phyloP scores from a whole-genome alignment of 2,113 vertebrate species.

The Myotis yumanensis region DNA sequence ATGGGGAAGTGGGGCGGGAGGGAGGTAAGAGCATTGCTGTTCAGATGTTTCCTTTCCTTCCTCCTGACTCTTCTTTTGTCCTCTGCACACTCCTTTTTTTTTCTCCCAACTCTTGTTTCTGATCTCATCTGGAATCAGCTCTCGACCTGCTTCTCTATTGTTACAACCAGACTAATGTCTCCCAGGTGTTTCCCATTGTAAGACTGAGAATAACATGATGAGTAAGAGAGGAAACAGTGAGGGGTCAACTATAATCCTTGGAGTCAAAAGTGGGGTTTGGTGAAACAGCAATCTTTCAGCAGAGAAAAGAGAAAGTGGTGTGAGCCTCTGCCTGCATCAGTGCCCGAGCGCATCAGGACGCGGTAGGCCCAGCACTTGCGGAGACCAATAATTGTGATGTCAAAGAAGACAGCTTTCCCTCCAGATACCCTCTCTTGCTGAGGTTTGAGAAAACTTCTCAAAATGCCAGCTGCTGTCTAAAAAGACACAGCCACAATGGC shows the following conservation, averaged over 20 bases:
- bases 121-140: slow-evolving; percentile 39
- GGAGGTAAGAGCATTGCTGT: neutral
- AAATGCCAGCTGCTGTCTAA: neutral
- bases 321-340: too few relatives aligned
- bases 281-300: slow-evolving; percentile 2
- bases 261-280: neutral
- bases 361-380: too few relatives aligned
- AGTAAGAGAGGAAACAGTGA: slow-evolving; percentile 40
- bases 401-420: neutral
- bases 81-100: slow-evolving; percentile 13
- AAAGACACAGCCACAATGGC: neutral
- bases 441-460: neutral
- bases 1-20: neutral
- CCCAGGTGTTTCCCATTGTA: slow-evolving; percentile 72
- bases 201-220: neutral
- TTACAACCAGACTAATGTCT: slow-evolving; percentile 51
- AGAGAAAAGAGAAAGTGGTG: neutral
- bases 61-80: slow-evolving; percentile 39
- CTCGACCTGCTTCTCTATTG: slow-evolving; percentile 60
- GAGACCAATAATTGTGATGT: neutral
- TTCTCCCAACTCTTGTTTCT: neutral
- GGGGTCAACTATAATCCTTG: slow-evolving; percentile 25
- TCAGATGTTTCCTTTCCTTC: slow-evolving; percentile 40
- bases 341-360: neutral
- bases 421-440: neutral